These are phyloP conservation scores for Athalia circularis DNA, from an alignment of 2,888 invertebrate species.

Conservation along the genomic window DNA sequence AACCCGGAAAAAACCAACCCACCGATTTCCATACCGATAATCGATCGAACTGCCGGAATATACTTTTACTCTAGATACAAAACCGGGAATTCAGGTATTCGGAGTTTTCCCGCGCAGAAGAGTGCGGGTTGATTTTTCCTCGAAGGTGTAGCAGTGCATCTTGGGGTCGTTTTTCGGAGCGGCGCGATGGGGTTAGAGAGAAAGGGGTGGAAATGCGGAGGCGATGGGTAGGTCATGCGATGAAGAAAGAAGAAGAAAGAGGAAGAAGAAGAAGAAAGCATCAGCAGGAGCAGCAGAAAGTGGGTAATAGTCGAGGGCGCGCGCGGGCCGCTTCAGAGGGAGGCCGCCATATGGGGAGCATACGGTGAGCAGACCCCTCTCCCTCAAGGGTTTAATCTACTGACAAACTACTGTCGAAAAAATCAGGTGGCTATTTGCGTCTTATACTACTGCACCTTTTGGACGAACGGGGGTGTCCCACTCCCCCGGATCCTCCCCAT, in stretches of 20 bases:
- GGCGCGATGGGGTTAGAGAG: slow-evolving; percentile 26
- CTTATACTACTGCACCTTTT: slow-evolving; percentile 42
- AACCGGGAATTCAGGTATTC: too few species aligned
- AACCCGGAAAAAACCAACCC: too few species aligned
- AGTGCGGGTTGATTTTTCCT: slow-evolving; percentile 48
- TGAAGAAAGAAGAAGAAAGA: slow-evolving; percentile 48
- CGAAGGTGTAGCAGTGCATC: slow-evolving; percentile 42
- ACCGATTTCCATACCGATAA: too few species aligned
- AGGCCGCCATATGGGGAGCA: slow-evolving; percentile 72
- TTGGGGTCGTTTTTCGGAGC: slow-evolving; percentile 9
- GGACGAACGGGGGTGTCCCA: slow-evolving; percentile 26
- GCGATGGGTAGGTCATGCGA: slow-evolving; percentile 47
- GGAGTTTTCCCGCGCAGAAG: neutral
- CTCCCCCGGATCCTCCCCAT: slow-evolving; percentile 1
- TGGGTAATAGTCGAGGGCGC: slow-evolving; percentile 44
- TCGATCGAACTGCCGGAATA: too few species aligned
- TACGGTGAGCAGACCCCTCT: slow-evolving; percentile 71
- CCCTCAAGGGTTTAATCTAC: slow-evolving; percentile 71
- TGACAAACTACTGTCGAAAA: slow-evolving; percentile 70
- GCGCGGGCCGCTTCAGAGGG: slow-evolving; percentile 56
- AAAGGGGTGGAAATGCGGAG: slow-evolving; percentile 39
- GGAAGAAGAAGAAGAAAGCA: slow-evolving; percentile 47
- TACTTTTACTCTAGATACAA: too few species aligned
- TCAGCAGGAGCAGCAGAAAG: slow-evolving; percentile 45
- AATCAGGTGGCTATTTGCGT: slow-evolving; percentile 64